A percentile compares a stretch with the other conserved stretches of the same genome.
These are phyloP conservation scores for Tenebrosternarchus preto DNA, from an alignment of 2,113 vertebrate species.

Conservation along the genomic window DNA sequence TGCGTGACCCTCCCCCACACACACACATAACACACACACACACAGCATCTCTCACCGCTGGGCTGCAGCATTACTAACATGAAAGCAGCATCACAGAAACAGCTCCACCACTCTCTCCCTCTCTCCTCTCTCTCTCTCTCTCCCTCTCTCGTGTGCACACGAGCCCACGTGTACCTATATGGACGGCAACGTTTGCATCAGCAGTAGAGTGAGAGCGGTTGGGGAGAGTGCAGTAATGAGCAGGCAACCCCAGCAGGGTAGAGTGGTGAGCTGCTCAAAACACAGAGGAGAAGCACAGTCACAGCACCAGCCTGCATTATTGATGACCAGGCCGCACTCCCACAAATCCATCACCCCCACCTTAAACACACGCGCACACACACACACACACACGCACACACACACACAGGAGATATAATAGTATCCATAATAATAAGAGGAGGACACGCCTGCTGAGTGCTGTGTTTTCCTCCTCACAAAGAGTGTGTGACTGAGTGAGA, in stretches of 20 bases:
- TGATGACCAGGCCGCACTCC: conserved; percentile 31
- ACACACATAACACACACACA: neutral
- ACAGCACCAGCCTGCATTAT: conserved; percentile 17
- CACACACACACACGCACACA: conserved; percentile 11
- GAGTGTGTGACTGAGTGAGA: no score
- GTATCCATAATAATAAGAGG: neutral
- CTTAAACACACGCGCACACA: conserved; percentile 7
- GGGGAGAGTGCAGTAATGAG: conserved; percentile 66
- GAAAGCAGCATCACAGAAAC: neutral
- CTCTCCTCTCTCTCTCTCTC: neutral
- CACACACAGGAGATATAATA: neutral
- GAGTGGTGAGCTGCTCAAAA: conserved; percentile 48
- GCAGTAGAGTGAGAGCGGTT: conserved; percentile 53
- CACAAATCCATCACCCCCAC: conserved; percentile 16
- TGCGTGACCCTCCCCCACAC: neutral
- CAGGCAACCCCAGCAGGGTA: conserved; percentile 57
- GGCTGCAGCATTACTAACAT: neutral
- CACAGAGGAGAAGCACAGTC: conserved; percentile 41
- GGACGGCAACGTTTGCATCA: conserved; percentile 58
- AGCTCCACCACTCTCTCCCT: neutral
- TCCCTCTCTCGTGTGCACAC: conserved; percentile 1
- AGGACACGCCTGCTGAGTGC: neutral
- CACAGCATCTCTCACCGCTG: neutral
- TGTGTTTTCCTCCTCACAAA: conserved; percentile 14
- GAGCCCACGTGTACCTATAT: neutral